A percentile compares a stretch with the other conserved stretches of the same genome.
phyloP scores from a whole-genome alignment of 2,888 invertebrate species.

The Thymelicus sylvestris region DNA sequence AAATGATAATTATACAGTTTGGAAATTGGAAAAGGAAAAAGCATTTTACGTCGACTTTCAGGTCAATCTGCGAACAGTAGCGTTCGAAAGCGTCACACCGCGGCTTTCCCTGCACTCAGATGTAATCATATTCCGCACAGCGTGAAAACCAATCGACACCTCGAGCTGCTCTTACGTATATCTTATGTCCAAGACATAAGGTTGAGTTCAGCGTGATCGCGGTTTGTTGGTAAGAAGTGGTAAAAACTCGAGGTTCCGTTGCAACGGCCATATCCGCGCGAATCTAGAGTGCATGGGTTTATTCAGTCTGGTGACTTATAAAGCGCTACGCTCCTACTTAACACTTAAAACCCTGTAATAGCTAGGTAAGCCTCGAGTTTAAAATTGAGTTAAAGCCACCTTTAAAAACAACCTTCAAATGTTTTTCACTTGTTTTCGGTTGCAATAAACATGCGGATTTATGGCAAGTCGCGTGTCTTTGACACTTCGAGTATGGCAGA shows the following conservation, averaged over 20 bases:
- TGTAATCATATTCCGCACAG: slow-evolving; percentile 66
- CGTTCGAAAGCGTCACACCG: slow-evolving; percentile 51
- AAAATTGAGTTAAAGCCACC: not conserved
- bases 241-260: slow-evolving; percentile 52
- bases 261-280: slow-evolving; percentile 47
- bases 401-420: no score
- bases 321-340: slow-evolving; percentile 21
- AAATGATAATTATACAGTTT: slow-evolving; percentile 1
- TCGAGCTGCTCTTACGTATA: slow-evolving; percentile 37
- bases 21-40: slow-evolving; percentile 23
- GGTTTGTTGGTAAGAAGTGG: slow-evolving; percentile 41
- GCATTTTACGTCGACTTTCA: slow-evolving; percentile 36
- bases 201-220: slow-evolving; percentile 42
- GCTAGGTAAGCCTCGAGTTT: not conserved
- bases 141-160: slow-evolving; percentile 65
- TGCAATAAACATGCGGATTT: no score
- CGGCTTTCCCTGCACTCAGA: slow-evolving; percentile 63
- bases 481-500: no score
- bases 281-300: slow-evolving; percentile 38
- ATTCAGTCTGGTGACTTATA: slow-evolving; percentile 32
- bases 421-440: no score
- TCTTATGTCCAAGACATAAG: slow-evolving; percentile 46
- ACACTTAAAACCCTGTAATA: not conserved
- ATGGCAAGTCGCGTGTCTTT: no score
- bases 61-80: slow-evolving; percentile 43